Evolutionary conservation across 2,888 invertebrate genomes (phyloP).

Genomic region (Shargacucullia verbasci): DNA sequence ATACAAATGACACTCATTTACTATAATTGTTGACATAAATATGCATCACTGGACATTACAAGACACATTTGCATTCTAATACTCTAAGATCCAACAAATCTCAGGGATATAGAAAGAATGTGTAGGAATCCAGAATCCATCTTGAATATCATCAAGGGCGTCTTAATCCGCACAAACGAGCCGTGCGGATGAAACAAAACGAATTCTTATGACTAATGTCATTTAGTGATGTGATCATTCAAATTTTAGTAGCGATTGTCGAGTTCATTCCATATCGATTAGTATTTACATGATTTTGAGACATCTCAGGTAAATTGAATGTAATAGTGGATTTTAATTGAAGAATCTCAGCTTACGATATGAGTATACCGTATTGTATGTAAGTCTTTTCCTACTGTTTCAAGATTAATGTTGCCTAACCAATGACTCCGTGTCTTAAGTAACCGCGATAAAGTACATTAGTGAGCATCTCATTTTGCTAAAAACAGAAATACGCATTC

Average conservation of each 20-base stretch:
- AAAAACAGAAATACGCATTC: too few species aligned
- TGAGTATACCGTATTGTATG: too few species aligned
- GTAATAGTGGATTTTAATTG: too few species aligned
- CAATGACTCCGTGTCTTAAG: too few species aligned
- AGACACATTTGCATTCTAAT: constrained; percentile 43
- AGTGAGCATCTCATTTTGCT: too few species aligned
- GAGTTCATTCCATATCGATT: too few species aligned
- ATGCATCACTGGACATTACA: constrained; percentile 28
- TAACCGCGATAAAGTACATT: too few species aligned
- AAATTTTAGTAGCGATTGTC: constrained; percentile 5
- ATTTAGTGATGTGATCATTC: constrained; percentile 40
- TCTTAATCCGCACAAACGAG: constrained; percentile 76
- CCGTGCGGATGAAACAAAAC: constrained; percentile 73
- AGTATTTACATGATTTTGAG: too few species aligned
- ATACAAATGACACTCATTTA: constrained; percentile 27
- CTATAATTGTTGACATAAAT: constrained; percentile 32
- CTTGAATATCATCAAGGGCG: constrained; percentile 52
- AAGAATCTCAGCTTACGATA: too few species aligned
- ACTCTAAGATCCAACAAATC: constrained; percentile 50
- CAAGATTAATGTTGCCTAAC: too few species aligned
- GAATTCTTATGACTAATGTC: constrained; percentile 78
- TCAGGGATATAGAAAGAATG: constrained; percentile 53
- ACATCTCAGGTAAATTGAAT: too few species aligned
- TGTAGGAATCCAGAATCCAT: constrained; percentile 47
- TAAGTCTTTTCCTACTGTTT: too few species aligned